Evolutionary conservation across 2,888 invertebrate species (phyloP), one percentile per base, ranked within the genome.

Genomic region (Meteorus cinctellus): DNA sequence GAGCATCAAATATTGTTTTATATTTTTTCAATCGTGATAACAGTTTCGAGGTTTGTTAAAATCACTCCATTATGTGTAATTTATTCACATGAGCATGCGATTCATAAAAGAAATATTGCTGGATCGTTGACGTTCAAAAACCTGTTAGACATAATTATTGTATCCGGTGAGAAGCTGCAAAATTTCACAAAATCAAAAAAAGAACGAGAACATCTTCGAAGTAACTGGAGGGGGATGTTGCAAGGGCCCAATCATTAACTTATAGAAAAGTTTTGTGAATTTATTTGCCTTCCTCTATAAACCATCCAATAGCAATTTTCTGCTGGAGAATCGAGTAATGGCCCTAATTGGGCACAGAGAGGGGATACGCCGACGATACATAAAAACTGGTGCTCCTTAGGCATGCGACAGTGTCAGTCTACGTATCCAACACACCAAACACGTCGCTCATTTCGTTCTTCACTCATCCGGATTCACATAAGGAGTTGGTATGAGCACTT

Each of bases 301-400:
- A 55, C n/a, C 19, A 55, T n/a, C 19, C 55, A 55, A 55, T 55
- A 19, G 55, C 8, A 55, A 19, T 19, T 55, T 55, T 19, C 55
- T 19, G 4, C 1, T 55, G 55, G 8, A 24, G 55, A 55, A 19
- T 19, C 6, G n/a, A 55, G 8, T 19, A 5, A 19, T 10, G 55
- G 55, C 55, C 55, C 55, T 55, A 55, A n/a, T 55, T 19, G 55
- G 29, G 59, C 76, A 74, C 59, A 60, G 77, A 75, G 76, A 69
- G 74, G 77, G 62, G 76, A 74, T 77, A 65, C 73, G 68, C 51
- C 34, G 45, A 72, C 36, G 74, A 72, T 74, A 75, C 79, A 84
- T 85, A 84, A 85, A 84, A 83, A 79, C 77, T 82, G 81, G 81
- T 69, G 78, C 68, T 77, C 75, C 68, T 70, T 73, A 66, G 34